phyloP scores from a whole-genome alignment of 1,140 invertebrate genomes.

The Aphelinus certus region DNA sequence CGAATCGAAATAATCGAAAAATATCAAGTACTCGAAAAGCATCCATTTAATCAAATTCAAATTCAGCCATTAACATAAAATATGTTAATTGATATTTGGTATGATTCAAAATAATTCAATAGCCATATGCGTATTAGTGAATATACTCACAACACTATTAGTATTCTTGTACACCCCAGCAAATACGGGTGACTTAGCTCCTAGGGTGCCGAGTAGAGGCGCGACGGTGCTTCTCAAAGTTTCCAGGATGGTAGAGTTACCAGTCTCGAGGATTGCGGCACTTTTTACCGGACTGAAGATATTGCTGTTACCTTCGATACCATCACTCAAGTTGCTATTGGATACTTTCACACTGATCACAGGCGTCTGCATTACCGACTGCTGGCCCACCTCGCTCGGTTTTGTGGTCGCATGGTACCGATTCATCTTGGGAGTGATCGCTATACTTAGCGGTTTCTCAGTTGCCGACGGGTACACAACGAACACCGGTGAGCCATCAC shows the following conservation, averaged over 20 bases:
- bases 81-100: no score
- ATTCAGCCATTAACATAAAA: no score
- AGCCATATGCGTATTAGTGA: neutral
- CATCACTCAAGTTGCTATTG: slow-evolving; percentile 31
- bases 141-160: slow-evolving; percentile 52
- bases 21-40: no score
- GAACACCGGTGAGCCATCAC: slow-evolving; percentile 22
- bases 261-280: slow-evolving; percentile 47
- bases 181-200: slow-evolving; percentile 57
- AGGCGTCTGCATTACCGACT: slow-evolving; percentile 28
- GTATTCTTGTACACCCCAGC: slow-evolving; percentile 54
- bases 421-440: slow-evolving; percentile 52
- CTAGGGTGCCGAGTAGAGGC: slow-evolving; percentile 56
- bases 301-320: slow-evolving; percentile 52
- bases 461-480: slow-evolving; percentile 38
- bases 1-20: neutral
- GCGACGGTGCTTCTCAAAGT: slow-evolving; percentile 62
- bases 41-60: no score
- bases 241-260: slow-evolving; percentile 56
- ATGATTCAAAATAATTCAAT: no score
- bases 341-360: slow-evolving; percentile 33
- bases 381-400: slow-evolving; percentile 14
- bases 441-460: slow-evolving; percentile 43
- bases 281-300: slow-evolving; percentile 59
- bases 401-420: slow-evolving; percentile 41